Percentiles rank a stretch among this genome's conserved stretches.
Evolutionary conservation across 2,113 vertebrate species (phyloP).

Genomic region (Sardina pilchardus): DNA sequence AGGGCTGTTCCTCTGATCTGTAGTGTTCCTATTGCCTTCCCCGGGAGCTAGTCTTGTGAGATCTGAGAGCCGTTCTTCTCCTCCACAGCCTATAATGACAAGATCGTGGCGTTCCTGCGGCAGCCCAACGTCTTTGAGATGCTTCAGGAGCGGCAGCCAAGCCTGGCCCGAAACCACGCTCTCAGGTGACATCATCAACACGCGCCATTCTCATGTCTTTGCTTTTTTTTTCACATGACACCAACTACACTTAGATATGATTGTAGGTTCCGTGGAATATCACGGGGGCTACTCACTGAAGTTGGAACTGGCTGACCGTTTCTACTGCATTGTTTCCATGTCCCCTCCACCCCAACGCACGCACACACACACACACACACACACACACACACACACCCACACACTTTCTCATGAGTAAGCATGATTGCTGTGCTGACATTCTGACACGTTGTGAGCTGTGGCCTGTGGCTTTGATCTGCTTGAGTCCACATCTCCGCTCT

Average conservation of each 20-base stretch:
- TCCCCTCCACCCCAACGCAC: not conserved
- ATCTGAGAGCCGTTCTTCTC: not conserved
- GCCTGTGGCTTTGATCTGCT: not conserved
- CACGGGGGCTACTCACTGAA: not conserved
- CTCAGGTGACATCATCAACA: slow-evolving; percentile 78
- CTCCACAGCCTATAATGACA: slow-evolving; percentile 94
- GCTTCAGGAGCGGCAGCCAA: slow-evolving; percentile 94
- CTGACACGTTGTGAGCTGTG: slow-evolving; percentile 7
- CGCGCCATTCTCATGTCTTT: not conserved
- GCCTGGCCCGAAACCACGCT: slow-evolving; percentile 86
- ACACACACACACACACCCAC: not conserved
- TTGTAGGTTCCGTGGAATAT: not conserved
- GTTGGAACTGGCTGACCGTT: not conserved
- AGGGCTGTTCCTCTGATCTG: not conserved
- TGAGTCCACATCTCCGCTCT: not conserved
- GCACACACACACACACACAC: not conserved
- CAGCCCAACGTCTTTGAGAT: slow-evolving; percentile 97
- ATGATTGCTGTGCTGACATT: not conserved
- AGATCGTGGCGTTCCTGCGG: slow-evolving; percentile 96
- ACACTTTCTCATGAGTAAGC: not conserved
- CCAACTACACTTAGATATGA: not conserved
- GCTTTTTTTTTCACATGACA: not conserved
- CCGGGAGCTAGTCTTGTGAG: not conserved
- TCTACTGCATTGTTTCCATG: not conserved
- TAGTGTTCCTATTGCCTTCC: not conserved